Conservation (phyloP, 2,888 invertebrate species). For the Bellardia bayeri region DNA sequence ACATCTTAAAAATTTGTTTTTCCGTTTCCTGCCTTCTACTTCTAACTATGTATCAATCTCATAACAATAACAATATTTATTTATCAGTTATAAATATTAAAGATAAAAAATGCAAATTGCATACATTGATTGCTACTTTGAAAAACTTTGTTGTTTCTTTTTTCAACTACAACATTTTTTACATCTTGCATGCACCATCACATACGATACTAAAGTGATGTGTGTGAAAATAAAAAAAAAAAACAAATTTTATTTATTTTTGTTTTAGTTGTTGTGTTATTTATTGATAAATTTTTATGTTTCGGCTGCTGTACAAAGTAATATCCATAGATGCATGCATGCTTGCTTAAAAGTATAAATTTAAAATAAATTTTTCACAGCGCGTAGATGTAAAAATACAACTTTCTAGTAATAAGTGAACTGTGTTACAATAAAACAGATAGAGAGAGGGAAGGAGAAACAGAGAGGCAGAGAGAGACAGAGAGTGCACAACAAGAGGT, state of each 20-base stretch:
- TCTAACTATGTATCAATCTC: constrained; percentile 14
- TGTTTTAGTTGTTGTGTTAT: neutral
- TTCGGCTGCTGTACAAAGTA: neutral
- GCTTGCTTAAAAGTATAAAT: neutral
- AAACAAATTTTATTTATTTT: neutral
- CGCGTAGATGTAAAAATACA: neutral
- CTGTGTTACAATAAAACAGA: too few relatives aligned
- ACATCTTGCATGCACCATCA: neutral
- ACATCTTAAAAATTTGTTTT: neutral
- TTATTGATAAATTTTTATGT: constrained; percentile 11
- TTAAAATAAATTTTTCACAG: neutral
- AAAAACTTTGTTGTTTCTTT: constrained; percentile 9
- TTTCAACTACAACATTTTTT: neutral
- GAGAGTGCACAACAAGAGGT: neutral
- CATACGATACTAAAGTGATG: neutral
- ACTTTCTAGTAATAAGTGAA: neutral
- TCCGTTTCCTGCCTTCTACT: neutral
- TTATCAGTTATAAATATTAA: constrained; percentile 54
- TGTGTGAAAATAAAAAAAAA: neutral
- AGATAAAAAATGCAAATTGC: constrained; percentile 18
- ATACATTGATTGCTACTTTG: constrained; percentile 11
- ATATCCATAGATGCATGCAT: neutral
- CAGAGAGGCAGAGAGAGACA: neutral
- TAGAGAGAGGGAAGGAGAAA: neutral
- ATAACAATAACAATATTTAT: constrained; percentile 24